phyloP scores from a whole-genome alignment of 2,888 invertebrate species.

The Ichneumoninae sp. region DNA sequence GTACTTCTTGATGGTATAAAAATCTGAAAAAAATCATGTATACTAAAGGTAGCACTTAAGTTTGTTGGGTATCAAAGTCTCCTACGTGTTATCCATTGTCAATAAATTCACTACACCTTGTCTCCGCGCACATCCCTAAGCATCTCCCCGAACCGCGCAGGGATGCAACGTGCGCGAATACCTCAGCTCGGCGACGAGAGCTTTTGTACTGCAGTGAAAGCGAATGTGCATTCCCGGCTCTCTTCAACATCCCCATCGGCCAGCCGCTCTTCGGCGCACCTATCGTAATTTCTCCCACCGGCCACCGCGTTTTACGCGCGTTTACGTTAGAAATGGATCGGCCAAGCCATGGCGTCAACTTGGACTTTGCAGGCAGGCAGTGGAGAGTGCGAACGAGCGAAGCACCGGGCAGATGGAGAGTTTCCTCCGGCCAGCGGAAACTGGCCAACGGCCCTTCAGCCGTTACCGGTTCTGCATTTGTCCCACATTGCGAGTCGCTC shows the following conservation, averaged over 20 bases:
- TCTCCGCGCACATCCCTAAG: background rate
- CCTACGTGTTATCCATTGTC: no score
- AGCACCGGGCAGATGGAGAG: constrained; percentile 49
- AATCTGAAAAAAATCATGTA: no score
- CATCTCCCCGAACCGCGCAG: background rate
- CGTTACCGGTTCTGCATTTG: constrained; percentile 46
- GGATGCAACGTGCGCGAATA: background rate
- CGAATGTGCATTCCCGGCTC: constrained; percentile 43
- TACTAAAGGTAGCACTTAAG: no score
- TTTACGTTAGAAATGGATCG: constrained; percentile 84
- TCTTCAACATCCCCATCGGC: constrained; percentile 19
- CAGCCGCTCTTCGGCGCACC: constrained; percentile 43
- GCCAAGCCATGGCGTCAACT: constrained; percentile 70
- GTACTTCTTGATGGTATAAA: no score
- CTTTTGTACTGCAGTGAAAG: constrained; percentile 40
- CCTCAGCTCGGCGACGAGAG: constrained; percentile 35
- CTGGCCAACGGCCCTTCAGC: constrained; percentile 70
- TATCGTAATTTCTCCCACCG: constrained; percentile 65
- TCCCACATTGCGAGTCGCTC: background rate
- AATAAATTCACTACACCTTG: background rate
- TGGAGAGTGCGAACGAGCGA: constrained; percentile 57
- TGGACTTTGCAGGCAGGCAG: constrained; percentile 65
- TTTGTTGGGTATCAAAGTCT: no score
- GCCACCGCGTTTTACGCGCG: constrained; percentile 81
- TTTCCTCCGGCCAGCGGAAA: constrained; percentile 70